Conservation (phyloP, 2,113 vertebrate species). For the Crypturellus undulatus region DNA sequence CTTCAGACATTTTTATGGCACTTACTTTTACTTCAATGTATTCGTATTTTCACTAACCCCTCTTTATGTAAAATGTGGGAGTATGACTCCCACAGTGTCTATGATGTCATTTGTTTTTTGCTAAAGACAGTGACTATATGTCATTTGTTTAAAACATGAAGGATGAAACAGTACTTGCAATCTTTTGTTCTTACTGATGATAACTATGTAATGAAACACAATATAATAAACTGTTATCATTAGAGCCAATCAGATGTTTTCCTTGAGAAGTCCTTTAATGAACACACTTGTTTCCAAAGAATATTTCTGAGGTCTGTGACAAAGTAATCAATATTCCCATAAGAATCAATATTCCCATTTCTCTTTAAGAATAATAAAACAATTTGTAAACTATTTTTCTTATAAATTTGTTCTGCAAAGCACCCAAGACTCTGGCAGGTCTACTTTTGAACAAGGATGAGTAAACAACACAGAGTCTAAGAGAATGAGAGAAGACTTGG, state of each 20-base stretch:
- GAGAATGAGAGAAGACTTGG: background rate
- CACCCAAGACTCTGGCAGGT: background rate
- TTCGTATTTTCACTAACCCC: background rate
- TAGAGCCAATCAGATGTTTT: background rate
- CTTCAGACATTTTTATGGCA: background rate
- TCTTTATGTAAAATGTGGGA: background rate
- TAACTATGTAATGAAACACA: background rate
- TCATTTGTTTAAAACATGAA: background rate
- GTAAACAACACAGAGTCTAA: background rate
- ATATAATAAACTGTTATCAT: background rate
- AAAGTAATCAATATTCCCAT: too few species aligned
- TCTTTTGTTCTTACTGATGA: background rate
- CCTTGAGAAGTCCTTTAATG: too few species aligned
- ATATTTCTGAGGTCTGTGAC: too few species aligned
- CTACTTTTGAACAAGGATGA: background rate
- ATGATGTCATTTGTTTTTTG: too few species aligned
- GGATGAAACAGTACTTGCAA: background rate
- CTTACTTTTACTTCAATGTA: background rate
- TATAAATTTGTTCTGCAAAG: background rate
- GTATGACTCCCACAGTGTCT: too few species aligned
- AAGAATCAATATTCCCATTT: background rate
- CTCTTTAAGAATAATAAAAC: background rate
- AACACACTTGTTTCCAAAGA: too few species aligned
- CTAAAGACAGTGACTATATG: background rate
- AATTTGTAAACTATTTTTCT: background rate